Evolutionary conservation across 2,797 vertebrate species (phyloP).

Genomic region (Mustela erminea): DNA sequence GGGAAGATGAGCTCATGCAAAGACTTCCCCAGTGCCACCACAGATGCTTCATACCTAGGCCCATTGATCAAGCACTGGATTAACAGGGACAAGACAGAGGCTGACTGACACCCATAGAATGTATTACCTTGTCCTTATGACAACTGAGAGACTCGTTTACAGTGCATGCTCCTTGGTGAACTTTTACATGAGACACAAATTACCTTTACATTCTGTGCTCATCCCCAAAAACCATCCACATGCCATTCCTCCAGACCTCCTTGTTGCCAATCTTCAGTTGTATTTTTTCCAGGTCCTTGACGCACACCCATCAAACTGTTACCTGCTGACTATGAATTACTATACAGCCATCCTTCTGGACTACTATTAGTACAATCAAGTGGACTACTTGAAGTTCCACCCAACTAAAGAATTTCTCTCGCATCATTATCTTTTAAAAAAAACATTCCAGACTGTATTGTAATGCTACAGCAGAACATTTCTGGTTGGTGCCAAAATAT

Average conservation of each 20-base stretch:
- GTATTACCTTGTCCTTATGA: background rate
- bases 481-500: background rate
- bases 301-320: background rate
- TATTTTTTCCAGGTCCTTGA: background rate
- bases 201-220: background rate
- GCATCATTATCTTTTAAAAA: background rate
- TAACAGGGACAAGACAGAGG: background rate
- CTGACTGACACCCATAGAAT: background rate
- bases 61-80: background rate
- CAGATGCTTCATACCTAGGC: background rate
- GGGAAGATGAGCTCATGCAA: background rate
- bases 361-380: background rate
- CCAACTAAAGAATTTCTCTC: background rate
- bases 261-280: background rate
- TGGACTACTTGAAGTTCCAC: background rate
- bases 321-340: background rate
- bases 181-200: background rate
- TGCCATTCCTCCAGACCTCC: background rate
- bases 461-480: background rate
- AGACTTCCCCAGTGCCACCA: background rate
- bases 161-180: background rate
- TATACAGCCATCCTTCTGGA: background rate
- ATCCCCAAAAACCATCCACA: background rate
- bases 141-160: background rate
- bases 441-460: background rate